Conservation (phyloP, 2,888 invertebrate species). For the Buathra laborator region DNA sequence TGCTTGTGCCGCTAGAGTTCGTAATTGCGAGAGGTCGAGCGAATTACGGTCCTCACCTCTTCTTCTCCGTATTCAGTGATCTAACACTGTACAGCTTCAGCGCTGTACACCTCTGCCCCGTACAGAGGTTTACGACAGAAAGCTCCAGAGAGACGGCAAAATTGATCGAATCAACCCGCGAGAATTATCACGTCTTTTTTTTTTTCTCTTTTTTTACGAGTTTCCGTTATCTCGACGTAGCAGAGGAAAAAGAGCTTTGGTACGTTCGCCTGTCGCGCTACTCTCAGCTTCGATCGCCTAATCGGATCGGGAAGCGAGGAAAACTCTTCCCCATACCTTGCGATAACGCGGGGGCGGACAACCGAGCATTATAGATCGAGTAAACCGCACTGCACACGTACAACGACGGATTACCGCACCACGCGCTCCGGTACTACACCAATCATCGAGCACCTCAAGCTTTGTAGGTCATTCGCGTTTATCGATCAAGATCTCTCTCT, state of each 20-base stretch:
- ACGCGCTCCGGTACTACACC: neutral
- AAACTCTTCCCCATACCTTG: neutral
- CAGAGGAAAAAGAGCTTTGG: conserved; percentile 50
- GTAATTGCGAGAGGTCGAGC: conserved; percentile 60
- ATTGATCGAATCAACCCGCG: conserved; percentile 54
- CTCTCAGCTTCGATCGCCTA: conserved; percentile 52
- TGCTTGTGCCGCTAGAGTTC: conserved; percentile 37
- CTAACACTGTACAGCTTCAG: conserved; percentile 7
- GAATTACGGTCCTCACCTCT: conserved; percentile 61
- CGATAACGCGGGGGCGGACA: conserved; percentile 33
- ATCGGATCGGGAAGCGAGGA: conserved; percentile 52
- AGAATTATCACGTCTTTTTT: conserved; percentile 16
- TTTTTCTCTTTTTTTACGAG: neutral
- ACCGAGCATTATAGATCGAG: conserved; percentile 25
- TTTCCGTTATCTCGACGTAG: conserved; percentile 58
- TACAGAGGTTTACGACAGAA: conserved; percentile 2
- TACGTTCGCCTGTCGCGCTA: conserved; percentile 33
- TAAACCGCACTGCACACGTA: neutral
- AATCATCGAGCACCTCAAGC: conserved; percentile 50
- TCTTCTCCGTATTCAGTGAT: conserved; percentile 36
- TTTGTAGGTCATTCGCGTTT: conserved; percentile 62
- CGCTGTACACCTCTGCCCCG: neutral
- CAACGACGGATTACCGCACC: neutral
- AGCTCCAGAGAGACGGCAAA: neutral
- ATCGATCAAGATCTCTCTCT: conserved; percentile 28